phyloP scores from a whole-genome alignment of 2,797 vertebrate genomes.

The Holocentrus rufus region DNA sequence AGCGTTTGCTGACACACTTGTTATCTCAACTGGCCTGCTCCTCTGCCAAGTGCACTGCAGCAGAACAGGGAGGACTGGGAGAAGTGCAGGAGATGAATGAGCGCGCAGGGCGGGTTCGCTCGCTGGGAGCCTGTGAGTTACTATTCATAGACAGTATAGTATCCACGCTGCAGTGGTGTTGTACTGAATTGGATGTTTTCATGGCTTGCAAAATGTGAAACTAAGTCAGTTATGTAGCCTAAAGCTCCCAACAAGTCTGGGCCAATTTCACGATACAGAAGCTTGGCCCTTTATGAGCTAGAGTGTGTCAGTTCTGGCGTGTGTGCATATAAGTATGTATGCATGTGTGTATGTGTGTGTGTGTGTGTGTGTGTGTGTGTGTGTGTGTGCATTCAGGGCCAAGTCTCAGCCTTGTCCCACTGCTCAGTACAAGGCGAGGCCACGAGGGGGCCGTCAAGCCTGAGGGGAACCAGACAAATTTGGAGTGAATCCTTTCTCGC shows the following conservation, averaged over 20 bases:
- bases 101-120: constrained; percentile 29
- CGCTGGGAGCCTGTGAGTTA: constrained; percentile 29
- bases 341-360: not conserved
- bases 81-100: constrained; percentile 51
- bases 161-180: constrained; percentile 25
- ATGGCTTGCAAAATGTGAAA: constrained; percentile 19
- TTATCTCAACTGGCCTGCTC: constrained; percentile 60
- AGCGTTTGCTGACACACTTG: constrained; percentile 57
- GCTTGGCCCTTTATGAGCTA: constrained; percentile 49
- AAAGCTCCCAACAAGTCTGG: constrained; percentile 67
- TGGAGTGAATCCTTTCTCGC: constrained; percentile 44
- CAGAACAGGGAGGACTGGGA: constrained; percentile 45
- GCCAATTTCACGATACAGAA: constrained; percentile 47
- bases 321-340: not conserved
- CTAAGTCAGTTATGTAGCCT: constrained; percentile 53
- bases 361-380: constrained; percentile 1
- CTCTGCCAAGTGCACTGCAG: constrained; percentile 50
- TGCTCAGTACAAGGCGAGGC: constrained; percentile 44
- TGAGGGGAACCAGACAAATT: constrained; percentile 65
- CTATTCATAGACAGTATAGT: constrained; percentile 38
- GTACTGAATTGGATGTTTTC: constrained; percentile 13
- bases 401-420: constrained; percentile 38
- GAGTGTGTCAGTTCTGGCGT: constrained; percentile 20
- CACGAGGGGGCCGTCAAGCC: constrained; percentile 52
- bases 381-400: constrained; percentile 37